Percentiles rank a stretch among this genome's conserved stretches.
phyloP scores from a whole-genome alignment of 2,113 vertebrate genomes.

The Trematomus loennbergii region DNA sequence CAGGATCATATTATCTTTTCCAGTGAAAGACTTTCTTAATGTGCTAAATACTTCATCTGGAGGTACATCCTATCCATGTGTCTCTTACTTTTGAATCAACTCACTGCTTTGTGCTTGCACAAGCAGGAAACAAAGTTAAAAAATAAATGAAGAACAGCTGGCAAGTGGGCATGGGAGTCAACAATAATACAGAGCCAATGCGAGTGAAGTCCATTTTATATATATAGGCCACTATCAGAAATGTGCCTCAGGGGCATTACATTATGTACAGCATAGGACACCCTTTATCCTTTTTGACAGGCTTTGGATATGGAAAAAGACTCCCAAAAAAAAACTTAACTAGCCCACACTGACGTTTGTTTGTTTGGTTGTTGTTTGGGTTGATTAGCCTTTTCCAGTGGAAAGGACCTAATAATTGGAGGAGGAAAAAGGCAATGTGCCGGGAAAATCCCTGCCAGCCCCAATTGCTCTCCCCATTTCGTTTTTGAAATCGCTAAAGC shows the following conservation, averaged over 20 bases:
- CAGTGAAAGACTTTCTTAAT: not conserved
- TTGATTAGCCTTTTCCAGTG: conserved; percentile 65
- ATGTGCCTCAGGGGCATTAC: not conserved
- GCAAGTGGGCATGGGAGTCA: conserved; percentile 54
- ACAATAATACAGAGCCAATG: conserved; percentile 41
- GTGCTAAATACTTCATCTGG: conserved; percentile 13
- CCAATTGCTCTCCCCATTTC: conserved; percentile 50
- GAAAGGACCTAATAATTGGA: conserved; percentile 69
- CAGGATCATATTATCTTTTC: not conserved
- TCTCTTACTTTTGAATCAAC: conserved; percentile 11
- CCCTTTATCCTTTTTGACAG: not conserved
- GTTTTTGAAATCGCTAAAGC: conserved; percentile 33
- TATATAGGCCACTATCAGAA: not conserved
- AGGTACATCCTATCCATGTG: not conserved
- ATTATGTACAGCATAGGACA: not conserved
- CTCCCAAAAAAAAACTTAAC: not conserved
- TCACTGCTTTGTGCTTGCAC: not conserved
- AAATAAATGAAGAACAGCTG: conserved; percentile 69
- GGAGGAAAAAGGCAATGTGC: conserved; percentile 64
- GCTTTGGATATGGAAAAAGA: not conserved
- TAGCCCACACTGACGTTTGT: conserved; percentile 52
- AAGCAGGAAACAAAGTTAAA: conserved; percentile 25
- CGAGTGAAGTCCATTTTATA: not conserved
- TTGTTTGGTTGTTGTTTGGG: conserved; percentile 75
- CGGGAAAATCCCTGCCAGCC: conserved; percentile 64